Base-by-base conservation (phyloP, 2,797 vertebrate genomes). In the Meda fulgida region DNA sequence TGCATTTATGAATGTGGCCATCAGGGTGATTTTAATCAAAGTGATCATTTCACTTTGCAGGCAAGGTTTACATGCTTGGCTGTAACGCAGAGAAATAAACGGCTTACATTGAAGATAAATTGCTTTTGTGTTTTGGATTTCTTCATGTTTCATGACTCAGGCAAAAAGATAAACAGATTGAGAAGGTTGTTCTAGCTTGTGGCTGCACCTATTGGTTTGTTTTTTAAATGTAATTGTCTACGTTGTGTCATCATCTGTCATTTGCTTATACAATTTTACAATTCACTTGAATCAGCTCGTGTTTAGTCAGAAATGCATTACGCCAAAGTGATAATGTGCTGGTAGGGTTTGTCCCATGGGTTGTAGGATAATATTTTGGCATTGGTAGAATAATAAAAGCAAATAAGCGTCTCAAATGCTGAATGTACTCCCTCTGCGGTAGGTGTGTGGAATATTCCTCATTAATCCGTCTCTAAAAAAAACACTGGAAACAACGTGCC, bases 291-390 rank as follows among this genome's bases (percentile, higher is more conserved):
- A 89, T 78, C 29, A 71, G 21, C 66, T 78, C 76, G 90, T 84
- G 93, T 94, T 93, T 93, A 89, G 92, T 93, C 93, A 89, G 85
- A 93, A 93, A 94, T 92, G 72, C 66, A 18, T 87, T 84, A 40
- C 75, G 75, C 71, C 34, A 78, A 76, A 55, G 48, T 85, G 78
- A 85, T 84, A 65, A 82, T 58, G 60, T 86, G 18, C 65, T 76
- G 53, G 63, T 78, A 65, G 71, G 38, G 23, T 60, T 89, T 81
- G 53, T 80, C 55, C 66, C 19, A 16, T 72, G 77, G 51, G 75
- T 53, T 71, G 72, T 65, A 60, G 43, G 60, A 55, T 38, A 23
- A 75, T 40, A 11, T 72, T 75, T 76, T 80, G 34, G 31, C 21
- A 26, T 82, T 73, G 21, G 65, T 18, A 48, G 34, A 43, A 21